Percentiles rank a stretch among this genome's conserved stretches.
Evolutionary conservation across 2,113 vertebrate genomes (phyloP).

Genomic region (Camelus bactrianus): DNA sequence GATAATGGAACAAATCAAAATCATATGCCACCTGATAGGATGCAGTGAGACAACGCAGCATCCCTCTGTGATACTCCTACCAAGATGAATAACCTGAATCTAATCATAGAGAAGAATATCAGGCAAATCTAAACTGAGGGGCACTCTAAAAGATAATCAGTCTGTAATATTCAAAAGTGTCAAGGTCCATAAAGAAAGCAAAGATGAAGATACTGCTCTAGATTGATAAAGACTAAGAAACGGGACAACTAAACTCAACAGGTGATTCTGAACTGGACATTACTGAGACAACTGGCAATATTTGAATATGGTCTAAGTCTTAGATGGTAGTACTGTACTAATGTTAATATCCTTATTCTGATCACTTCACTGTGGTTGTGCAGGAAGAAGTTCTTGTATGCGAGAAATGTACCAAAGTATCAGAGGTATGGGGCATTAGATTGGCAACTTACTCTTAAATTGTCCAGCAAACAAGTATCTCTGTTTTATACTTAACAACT

Average conservation of each 20-base stretch:
- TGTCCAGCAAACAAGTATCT: not conserved
- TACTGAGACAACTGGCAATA: not conserved
- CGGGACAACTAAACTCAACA: not conserved
- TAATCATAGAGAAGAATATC: not conserved
- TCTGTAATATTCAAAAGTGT: not conserved
- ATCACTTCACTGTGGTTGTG: not conserved
- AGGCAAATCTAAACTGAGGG: not conserved
- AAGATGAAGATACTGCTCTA: not conserved
- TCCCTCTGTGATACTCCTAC: not conserved
- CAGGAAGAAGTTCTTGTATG: not conserved
- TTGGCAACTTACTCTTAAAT: not conserved
- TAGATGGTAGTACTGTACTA: not conserved
- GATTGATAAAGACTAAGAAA: not conserved
- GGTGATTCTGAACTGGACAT: not conserved
- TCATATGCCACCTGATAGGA: not conserved
- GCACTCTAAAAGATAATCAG: not conserved
- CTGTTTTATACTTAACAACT: not conserved
- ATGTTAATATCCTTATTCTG: not conserved
- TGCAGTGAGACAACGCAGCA: not conserved
- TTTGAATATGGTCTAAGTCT: not conserved
- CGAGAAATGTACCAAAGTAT: not conserved
- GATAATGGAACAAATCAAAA: not conserved
- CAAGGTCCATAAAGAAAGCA: conserved; percentile 19
- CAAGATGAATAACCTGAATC: not conserved
- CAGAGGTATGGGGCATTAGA: not conserved